These are phyloP conservation scores for Echeneis naucrates DNA, from an alignment of 2,797 vertebrate genomes.

Conservation along the genomic window DNA sequence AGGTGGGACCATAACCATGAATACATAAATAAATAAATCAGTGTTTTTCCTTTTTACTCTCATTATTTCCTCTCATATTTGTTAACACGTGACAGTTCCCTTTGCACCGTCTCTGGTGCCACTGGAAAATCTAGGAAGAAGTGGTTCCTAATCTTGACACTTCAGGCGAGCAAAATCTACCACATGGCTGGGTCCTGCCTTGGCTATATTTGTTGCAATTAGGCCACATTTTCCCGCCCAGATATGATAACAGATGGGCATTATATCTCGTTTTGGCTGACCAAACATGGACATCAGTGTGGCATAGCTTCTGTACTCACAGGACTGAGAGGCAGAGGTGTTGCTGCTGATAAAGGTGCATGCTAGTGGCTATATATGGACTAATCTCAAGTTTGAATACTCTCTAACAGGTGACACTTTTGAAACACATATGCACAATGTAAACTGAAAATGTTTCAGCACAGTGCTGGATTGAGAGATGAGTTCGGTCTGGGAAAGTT, in stretches of 20 bases:
- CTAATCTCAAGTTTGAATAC: slow-evolving; percentile 64
- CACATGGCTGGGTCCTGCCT: slow-evolving; percentile 64
- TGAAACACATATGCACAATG: slow-evolving; percentile 42
- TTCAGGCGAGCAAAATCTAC: slow-evolving; percentile 79
- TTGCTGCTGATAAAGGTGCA: slow-evolving; percentile 80
- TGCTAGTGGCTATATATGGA: slow-evolving; percentile 78
- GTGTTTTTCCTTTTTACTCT: slow-evolving; percentile 9
- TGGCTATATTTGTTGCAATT: slow-evolving; percentile 86
- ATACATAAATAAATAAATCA: slow-evolving; percentile 12
- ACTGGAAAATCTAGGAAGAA: slow-evolving; percentile 77
- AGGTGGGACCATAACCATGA: slow-evolving; percentile 23
- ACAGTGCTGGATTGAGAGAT: slow-evolving; percentile 4
- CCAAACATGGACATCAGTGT: slow-evolving; percentile 88
- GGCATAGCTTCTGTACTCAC: slow-evolving; percentile 69
- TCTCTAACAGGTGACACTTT: slow-evolving; percentile 46
- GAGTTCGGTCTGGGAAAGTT: slow-evolving; percentile 25
- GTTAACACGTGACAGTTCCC: slow-evolving; percentile 37
- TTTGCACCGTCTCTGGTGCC: slow-evolving; percentile 58
- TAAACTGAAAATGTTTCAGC: slow-evolving; percentile 34
- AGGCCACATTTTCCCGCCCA: slow-evolving; percentile 80
- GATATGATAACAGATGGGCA: slow-evolving; percentile 86
- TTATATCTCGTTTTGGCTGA: slow-evolving; percentile 80
- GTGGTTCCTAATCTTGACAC: slow-evolving; percentile 81
- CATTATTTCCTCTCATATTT: background rate
- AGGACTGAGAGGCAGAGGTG: slow-evolving; percentile 76